Conservation (phyloP, 2,888 invertebrate genomes). For the Brachyopa scutellaris region DNA sequence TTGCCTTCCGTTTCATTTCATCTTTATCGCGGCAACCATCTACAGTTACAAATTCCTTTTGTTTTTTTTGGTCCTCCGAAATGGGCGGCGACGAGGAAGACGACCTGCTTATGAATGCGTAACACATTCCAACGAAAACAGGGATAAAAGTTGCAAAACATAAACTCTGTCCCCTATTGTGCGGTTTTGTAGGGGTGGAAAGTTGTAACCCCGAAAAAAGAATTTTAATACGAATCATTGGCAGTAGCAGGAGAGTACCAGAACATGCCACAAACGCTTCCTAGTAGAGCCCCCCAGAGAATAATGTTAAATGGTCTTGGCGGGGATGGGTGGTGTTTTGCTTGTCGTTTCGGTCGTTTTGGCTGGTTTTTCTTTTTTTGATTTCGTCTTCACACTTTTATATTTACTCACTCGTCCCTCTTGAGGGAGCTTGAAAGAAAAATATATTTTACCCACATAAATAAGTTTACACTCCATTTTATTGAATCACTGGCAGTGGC, state of each 20-base stretch:
- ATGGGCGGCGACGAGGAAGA: neutral
- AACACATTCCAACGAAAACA: slow-evolving; percentile 29
- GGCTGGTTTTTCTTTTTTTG: slow-evolving; percentile 4
- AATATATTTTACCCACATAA: slow-evolving; percentile 25
- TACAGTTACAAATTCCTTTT: neutral
- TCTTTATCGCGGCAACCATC: neutral
- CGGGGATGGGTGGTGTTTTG: slow-evolving; percentile 20
- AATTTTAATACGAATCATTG: slow-evolving; percentile 12
- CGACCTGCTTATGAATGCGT: slow-evolving; percentile 43
- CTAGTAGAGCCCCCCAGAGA: neutral
- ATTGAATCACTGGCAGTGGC: slow-evolving; percentile 1
- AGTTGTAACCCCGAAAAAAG: neutral
- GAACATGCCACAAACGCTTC: slow-evolving; percentile 18
- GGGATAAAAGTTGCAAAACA: slow-evolving; percentile 37
- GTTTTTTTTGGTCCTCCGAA: neutral
- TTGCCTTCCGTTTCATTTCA: slow-evolving; percentile 21
- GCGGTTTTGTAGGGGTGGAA: slow-evolving; percentile 8
- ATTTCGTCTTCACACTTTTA: slow-evolving; percentile 21
- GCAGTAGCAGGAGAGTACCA: neutral
- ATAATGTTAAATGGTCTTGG: slow-evolving; percentile 20
- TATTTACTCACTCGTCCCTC: slow-evolving; percentile 9
- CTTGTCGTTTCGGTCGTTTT: too few species aligned
- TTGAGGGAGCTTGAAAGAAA: neutral
- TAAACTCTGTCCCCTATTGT: slow-evolving; percentile 23
- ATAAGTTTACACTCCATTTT: slow-evolving; percentile 50